Evolutionary conservation across 1,140 invertebrate genomes (phyloP).

Genomic region (Cyphomyrmex costatus): DNA sequence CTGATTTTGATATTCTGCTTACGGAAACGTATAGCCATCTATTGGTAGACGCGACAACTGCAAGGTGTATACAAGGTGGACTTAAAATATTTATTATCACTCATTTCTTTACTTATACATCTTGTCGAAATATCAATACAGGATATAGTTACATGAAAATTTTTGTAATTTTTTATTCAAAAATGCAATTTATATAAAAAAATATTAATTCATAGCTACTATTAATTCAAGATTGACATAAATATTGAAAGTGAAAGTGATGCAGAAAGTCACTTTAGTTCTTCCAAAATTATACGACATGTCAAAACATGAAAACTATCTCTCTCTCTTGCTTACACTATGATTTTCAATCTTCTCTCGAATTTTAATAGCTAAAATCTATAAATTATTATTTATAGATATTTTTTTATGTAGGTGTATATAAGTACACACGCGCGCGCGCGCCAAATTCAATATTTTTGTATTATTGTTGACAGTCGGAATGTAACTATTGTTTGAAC

Average conservation of each 20-base stretch:
- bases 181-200: constrained; percentile 14
- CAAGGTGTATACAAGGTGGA: background rate
- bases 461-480: background rate
- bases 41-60: background rate
- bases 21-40: constrained; percentile 78
- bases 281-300: background rate
- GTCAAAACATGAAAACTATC: background rate
- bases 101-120: background rate
- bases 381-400: constrained; percentile 13
- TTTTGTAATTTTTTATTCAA: background rate
- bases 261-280: background rate
- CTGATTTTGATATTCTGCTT: background rate
- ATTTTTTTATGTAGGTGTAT: background rate
- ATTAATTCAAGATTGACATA: background rate
- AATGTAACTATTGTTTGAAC: constrained; percentile 17
- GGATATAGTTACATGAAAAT: background rate
- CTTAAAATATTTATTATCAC: background rate
- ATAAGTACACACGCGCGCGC: background rate
- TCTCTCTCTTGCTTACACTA: background rate
- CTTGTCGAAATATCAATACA: background rate
- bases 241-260: background rate
- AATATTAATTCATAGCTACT: background rate
- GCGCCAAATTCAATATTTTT: background rate
- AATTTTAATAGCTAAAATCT: background rate
- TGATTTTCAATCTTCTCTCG: background rate